phyloP scores from a whole-genome alignment of 1,140 invertebrate species.

The Hylyphantes graminicola region DNA sequence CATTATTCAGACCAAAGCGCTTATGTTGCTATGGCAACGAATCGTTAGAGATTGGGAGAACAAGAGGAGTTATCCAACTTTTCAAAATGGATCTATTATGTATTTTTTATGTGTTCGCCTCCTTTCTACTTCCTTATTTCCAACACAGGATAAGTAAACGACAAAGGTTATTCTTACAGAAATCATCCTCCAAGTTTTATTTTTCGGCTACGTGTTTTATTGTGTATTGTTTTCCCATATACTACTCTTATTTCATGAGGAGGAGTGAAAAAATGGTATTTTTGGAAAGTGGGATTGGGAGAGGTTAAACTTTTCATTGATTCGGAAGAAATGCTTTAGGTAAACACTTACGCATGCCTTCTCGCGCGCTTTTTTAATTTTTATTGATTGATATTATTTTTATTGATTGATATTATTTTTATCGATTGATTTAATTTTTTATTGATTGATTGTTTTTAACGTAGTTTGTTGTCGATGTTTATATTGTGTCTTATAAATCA shows the following conservation, averaged over 20 bases:
- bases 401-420: no score
- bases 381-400: no score
- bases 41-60: constrained; percentile 56
- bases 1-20: constrained; percentile 53
- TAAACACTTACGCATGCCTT: no score
- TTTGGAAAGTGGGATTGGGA: constrained; percentile 13
- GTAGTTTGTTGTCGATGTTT: no score
- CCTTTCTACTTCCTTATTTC: constrained; percentile 26
- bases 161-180: constrained; percentile 41
- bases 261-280: constrained; percentile 30
- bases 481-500: no score
- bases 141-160: constrained; percentile 26
- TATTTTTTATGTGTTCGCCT: constrained; percentile 49
- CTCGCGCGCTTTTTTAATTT: no score
- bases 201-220: constrained; percentile 5
- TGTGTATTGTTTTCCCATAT: constrained; percentile 8
- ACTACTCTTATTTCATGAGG: neutral
- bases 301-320: constrained; percentile 51
- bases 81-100: constrained; percentile 58
- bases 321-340: constrained; percentile 20
- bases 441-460: no score
- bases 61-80: constrained; percentile 56
- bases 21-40: constrained; percentile 55
- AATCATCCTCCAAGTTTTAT: constrained; percentile 29
- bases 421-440: no score